Conservation (phyloP, 1,140 invertebrate species). For the Solen grandis region DNA sequence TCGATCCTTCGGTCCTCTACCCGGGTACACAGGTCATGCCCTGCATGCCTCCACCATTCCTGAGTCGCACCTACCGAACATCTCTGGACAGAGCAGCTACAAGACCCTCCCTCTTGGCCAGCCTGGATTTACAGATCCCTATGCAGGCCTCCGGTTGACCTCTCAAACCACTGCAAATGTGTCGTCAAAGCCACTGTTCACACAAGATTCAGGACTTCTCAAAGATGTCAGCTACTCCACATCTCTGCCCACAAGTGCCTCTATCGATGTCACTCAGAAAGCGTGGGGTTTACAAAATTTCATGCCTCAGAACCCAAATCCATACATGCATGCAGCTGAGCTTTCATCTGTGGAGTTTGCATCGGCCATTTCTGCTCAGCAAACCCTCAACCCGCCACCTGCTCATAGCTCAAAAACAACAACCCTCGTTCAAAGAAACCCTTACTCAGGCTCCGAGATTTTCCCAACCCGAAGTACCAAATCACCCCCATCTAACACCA, state of each 20-base stretch:
- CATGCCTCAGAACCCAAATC: conserved; percentile 43
- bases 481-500: conserved; percentile 25
- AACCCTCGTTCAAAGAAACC: conserved; percentile 33
- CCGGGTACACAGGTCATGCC: conserved; percentile 64
- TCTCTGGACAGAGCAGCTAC: conserved; percentile 62
- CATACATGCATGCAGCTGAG: conserved; percentile 13
- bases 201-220: too few relatives aligned
- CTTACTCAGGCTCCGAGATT: conserved; percentile 54
- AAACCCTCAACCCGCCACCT: conserved; percentile 67
- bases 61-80: conserved; percentile 61
- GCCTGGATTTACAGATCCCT: conserved; percentile 53
- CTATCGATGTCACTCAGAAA: conserved; percentile 53
- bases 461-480: conserved; percentile 34
- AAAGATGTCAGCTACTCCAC: too few relatives aligned
- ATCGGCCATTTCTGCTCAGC: conserved; percentile 5
- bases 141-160: conserved; percentile 23
- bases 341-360: conserved; percentile 24
- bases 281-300: conserved; percentile 69
- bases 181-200: conserved; percentile 30
- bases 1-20: conserved; percentile 62
- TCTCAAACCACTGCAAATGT: conserved; percentile 28
- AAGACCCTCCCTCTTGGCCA: conserved; percentile 61
- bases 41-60: conserved; percentile 43
- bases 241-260: conserved; percentile 10
- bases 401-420: conserved; percentile 67